A percentile compares a stretch with the other conserved stretches of the same genome.
These are phyloP conservation scores for Cherax destructor DNA, from an alignment of 1,140 invertebrate species.

Conservation along the genomic window DNA sequence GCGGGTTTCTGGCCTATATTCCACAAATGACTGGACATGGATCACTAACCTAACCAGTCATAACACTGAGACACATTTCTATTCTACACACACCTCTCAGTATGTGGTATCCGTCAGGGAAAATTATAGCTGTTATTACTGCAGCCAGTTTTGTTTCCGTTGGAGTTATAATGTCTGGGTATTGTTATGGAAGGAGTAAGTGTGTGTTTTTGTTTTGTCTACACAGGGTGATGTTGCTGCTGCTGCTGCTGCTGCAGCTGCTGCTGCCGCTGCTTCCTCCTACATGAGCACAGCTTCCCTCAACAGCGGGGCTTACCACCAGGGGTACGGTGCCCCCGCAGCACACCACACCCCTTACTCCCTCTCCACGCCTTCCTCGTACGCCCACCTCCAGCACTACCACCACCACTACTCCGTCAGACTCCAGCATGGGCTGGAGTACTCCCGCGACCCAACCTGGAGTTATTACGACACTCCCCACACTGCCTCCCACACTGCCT, in stretches of 20 bases:
- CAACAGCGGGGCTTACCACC: conserved; percentile 5
- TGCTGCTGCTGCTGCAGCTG: not conserved
- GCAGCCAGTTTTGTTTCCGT: too few relatives aligned
- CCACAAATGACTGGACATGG: too few relatives aligned
- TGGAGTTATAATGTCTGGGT: too few relatives aligned
- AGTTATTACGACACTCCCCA: conserved; percentile 47
- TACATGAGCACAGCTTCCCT: conserved; percentile 22
- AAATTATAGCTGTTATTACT: too few relatives aligned
- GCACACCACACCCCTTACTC: conserved; percentile 3
- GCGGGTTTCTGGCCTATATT: too few relatives aligned
- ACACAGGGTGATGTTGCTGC: not conserved
- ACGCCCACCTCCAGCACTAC: conserved; percentile 33
- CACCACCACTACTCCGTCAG: conserved; percentile 25
- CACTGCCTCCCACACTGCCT: conserved; percentile 6
- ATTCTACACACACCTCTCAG: too few relatives aligned
- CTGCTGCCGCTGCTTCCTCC: not conserved
- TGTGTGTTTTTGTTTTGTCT: not conserved
- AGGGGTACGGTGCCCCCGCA: not conserved
- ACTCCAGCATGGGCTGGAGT: conserved; percentile 45
- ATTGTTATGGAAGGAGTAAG: too few relatives aligned
- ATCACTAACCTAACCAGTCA: too few relatives aligned
- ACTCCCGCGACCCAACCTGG: conserved; percentile 58
- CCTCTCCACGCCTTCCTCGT: not conserved
- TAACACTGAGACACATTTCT: too few relatives aligned
- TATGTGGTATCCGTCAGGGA: too few relatives aligned